phyloP scores from a whole-genome alignment of 2,888 invertebrate genomes.

The Ctena decussata region DNA sequence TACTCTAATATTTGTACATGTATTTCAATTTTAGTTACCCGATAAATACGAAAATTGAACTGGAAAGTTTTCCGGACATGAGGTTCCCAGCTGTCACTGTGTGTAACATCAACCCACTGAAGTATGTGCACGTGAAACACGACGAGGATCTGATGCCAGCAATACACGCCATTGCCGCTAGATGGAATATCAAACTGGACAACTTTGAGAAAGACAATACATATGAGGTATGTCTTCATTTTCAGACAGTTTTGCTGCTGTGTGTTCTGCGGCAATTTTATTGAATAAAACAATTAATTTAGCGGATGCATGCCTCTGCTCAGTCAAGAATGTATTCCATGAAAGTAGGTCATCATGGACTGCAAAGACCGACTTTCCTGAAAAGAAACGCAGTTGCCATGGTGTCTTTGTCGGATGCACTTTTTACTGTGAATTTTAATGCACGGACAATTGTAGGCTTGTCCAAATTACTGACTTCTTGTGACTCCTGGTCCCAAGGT shows the following conservation, averaged over 20 bases:
- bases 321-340: too few relatives aligned
- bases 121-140: not conserved
- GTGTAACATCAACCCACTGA: not conserved
- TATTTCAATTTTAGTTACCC: not conserved
- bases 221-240: not conserved
- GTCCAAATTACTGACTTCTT: too few relatives aligned
- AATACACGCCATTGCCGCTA: not conserved
- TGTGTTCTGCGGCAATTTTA: too few relatives aligned
- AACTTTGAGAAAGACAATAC: not conserved
- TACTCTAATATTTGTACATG: not conserved
- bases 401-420: too few relatives aligned
- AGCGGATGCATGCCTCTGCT: too few relatives aligned
- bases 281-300: too few relatives aligned
- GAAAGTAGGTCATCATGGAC: too few relatives aligned
- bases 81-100: not conserved
- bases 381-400: too few relatives aligned
- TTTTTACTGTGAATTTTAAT: too few relatives aligned
- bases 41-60: not conserved
- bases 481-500: too few relatives aligned
- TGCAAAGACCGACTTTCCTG: too few relatives aligned
- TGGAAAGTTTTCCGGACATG: not conserved
- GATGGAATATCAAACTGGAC: not conserved
- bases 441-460: too few relatives aligned
- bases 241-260: not conserved
- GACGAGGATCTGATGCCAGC: not conserved